phyloP scores from a whole-genome alignment of 2,888 invertebrate genomes.

The Ormyrus rosae region DNA sequence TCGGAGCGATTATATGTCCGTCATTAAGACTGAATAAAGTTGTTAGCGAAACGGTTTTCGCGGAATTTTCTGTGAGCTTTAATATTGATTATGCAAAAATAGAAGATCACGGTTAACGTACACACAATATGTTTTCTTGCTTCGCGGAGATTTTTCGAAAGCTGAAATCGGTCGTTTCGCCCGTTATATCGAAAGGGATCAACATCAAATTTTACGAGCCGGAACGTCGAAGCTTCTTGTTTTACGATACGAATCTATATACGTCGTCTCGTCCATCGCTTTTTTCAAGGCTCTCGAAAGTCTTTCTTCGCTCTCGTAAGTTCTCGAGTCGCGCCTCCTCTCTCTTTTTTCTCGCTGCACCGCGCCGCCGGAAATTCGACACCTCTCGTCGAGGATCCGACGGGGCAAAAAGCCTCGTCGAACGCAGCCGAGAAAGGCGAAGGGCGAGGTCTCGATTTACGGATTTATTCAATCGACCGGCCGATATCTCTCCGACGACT shows the following conservation, averaged over 20 bases:
- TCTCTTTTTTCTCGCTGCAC: not conserved
- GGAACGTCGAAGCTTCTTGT: conserved; percentile 29
- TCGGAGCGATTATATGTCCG: too few species aligned
- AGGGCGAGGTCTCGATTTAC: conserved; percentile 51
- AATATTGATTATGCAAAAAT: too few species aligned
- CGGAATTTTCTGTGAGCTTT: too few species aligned
- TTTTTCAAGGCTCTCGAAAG: not conserved
- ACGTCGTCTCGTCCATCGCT: not conserved
- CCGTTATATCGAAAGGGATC: too few species aligned
- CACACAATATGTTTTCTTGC: too few species aligned
- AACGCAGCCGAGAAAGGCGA: not conserved
- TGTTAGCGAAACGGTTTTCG: too few species aligned
- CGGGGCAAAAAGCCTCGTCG: not conserved
- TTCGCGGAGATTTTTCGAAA: too few species aligned
- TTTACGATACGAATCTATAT: conserved; percentile 34
- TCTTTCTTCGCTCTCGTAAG: conserved; percentile 23
- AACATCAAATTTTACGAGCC: too few species aligned
- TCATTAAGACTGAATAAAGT: too few species aligned
- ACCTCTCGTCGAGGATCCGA: conserved; percentile 14
- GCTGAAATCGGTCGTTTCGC: too few species aligned
- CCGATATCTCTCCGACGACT: not conserved
- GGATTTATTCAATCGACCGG: conserved; percentile 44
- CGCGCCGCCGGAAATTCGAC: conserved; percentile 39
- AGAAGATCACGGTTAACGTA: too few species aligned
- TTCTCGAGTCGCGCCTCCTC: conserved; percentile 10